A percentile compares a stretch with the other conserved stretches of the same genome.
phyloP scores from a whole-genome alignment of 2,888 invertebrate genomes.

The Calephelis perditalis region DNA sequence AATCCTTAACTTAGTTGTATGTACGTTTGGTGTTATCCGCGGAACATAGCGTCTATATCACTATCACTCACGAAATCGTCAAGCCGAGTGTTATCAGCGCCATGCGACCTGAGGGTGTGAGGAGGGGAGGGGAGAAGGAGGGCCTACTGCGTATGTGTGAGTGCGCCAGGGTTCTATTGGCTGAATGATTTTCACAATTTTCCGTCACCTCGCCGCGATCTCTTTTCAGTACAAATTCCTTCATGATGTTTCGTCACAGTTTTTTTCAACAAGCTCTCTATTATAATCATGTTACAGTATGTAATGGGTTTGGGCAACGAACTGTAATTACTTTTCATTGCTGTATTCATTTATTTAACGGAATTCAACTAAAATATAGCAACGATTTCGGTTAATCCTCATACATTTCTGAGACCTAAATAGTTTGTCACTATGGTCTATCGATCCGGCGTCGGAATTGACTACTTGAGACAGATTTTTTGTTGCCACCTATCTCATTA shows the following conservation, averaged over 20 bases:
- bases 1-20: conserved; percentile 5
- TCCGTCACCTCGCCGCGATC: conserved; percentile 12
- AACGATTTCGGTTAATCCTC: too few species aligned
- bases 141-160: conserved; percentile 24
- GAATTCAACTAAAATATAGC: too few species aligned
- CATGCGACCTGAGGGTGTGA: conserved; percentile 24
- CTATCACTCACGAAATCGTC: conserved; percentile 37
- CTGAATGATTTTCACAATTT: conserved; percentile 26
- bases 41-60: conserved; percentile 33
- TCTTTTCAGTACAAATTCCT: conserved; percentile 10
- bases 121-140: conserved; percentile 28
- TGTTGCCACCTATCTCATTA: too few species aligned
- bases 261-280: not conserved
- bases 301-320: too few species aligned
- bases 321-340: too few species aligned
- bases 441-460: too few species aligned
- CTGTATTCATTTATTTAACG: too few species aligned
- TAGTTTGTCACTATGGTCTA: too few species aligned
- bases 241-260: conserved; percentile 1
- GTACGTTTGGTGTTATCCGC: conserved; percentile 19
- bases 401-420: too few species aligned
- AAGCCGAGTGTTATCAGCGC: conserved; percentile 33
- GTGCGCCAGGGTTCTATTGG: conserved; percentile 31
- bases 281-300: too few species aligned
- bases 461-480: too few species aligned